Evolutionary conservation across 2,113 vertebrate genomes (phyloP).

Genomic region (Sialia sialis): DNA sequence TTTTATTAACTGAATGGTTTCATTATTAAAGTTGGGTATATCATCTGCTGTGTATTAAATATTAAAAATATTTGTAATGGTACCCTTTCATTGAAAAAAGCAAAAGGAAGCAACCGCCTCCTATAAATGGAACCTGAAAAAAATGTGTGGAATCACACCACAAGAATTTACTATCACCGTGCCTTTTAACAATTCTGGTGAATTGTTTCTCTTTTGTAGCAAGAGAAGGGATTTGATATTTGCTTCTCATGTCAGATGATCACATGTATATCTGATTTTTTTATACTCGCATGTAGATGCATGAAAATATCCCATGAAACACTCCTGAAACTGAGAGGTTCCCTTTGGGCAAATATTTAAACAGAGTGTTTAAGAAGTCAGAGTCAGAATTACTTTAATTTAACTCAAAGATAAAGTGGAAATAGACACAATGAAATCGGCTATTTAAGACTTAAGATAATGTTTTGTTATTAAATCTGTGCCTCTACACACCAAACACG

Average conservation of each 20-base stretch:
- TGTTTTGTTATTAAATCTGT: background rate
- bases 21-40: background rate
- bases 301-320: background rate
- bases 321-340: background rate
- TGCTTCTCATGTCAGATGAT: background rate
- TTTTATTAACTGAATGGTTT: background rate
- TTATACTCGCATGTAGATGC: background rate
- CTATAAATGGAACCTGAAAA: background rate
- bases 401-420: background rate
- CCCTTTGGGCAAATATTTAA: background rate
- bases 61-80: background rate
- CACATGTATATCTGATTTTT: background rate
- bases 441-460: background rate
- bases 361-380: background rate
- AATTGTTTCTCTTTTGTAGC: background rate
- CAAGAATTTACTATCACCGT: background rate
- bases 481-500: background rate
- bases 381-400: background rate
- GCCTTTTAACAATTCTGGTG: background rate
- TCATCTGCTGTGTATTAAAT: background rate
- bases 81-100: background rate
- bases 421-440: background rate
- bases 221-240: background rate
- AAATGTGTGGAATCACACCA: background rate
- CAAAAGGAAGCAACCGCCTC: background rate